Percentiles rank a stretch among this genome's conserved stretches.
Evolutionary conservation across 2,113 vertebrate species (phyloP).

Genomic region (Cairina moschata): DNA sequence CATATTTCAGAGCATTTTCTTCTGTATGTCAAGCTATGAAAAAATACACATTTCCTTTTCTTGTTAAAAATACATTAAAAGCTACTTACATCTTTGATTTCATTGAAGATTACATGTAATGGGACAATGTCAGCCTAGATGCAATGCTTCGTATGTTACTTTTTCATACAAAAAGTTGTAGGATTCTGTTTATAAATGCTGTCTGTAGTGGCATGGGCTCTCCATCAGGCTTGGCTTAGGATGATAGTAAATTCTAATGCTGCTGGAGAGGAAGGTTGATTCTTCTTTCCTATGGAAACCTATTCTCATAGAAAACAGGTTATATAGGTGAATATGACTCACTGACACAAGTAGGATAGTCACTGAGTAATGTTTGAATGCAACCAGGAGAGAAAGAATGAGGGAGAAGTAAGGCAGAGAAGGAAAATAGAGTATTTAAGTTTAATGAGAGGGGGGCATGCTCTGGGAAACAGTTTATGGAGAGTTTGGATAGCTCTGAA

Average conservation of each 20-base stretch:
- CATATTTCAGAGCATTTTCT: background rate
- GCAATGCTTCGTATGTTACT: background rate
- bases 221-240: background rate
- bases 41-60: background rate
- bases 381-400: background rate
- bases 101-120: background rate
- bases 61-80: background rate
- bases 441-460: background rate
- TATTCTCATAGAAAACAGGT: background rate
- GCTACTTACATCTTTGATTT: background rate
- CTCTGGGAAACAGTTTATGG: background rate
- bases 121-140: background rate
- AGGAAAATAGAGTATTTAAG: background rate
- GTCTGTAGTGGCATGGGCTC: background rate
- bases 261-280: background rate
- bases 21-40: background rate
- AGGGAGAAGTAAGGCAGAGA: background rate
- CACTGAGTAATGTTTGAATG: background rate
- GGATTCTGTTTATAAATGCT: background rate
- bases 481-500: background rate
- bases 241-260: background rate
- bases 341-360: background rate
- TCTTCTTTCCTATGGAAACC: background rate
- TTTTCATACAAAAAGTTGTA: background rate
- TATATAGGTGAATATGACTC: background rate